A percentile compares a stretch with the other conserved stretches of the same genome.
Evolutionary conservation across 2,888 invertebrate species (phyloP).

Genomic region (Pollenia amentaria): DNA sequence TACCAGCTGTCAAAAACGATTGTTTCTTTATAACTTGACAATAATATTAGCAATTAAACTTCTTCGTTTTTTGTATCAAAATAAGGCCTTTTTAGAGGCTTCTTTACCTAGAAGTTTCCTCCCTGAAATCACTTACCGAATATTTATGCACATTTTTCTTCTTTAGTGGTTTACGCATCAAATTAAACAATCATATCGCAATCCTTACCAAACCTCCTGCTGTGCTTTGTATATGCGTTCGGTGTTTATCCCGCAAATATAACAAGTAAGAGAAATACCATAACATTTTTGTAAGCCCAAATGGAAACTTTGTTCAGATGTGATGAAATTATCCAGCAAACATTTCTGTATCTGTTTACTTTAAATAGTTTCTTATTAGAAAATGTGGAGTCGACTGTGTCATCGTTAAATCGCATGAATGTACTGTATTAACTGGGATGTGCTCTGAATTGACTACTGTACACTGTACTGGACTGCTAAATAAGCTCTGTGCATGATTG

Average conservation of each 20-base stretch:
- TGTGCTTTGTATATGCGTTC: conserved; percentile 54
- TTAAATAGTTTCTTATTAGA: no score
- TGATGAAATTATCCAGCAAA: not conserved
- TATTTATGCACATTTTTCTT: conserved; percentile 31
- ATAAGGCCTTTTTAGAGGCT: not conserved
- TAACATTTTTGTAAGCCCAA: not conserved
- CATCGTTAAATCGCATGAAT: no score
- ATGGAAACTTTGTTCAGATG: not conserved
- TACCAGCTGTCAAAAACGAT: no score
- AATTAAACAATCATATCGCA: conserved; percentile 67
- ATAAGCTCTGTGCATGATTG: no score
- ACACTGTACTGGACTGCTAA: no score
- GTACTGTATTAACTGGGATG: no score
- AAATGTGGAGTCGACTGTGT: no score
- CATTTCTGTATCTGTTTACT: not conserved
- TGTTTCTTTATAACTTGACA: no score
- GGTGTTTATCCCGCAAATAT: conserved; percentile 25
- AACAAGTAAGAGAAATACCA: conserved; percentile 11
- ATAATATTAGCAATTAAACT: no score
- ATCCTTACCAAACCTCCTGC: conserved; percentile 57
- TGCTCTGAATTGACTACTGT: no score
- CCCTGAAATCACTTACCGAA: not conserved
- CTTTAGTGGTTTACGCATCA: conserved; percentile 66
- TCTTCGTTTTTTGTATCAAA: not conserved
- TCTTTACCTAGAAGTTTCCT: not conserved